Evolutionary conservation across 2,888 invertebrate genomes (phyloP).

Genomic region (Limnephilus lunatus): DNA sequence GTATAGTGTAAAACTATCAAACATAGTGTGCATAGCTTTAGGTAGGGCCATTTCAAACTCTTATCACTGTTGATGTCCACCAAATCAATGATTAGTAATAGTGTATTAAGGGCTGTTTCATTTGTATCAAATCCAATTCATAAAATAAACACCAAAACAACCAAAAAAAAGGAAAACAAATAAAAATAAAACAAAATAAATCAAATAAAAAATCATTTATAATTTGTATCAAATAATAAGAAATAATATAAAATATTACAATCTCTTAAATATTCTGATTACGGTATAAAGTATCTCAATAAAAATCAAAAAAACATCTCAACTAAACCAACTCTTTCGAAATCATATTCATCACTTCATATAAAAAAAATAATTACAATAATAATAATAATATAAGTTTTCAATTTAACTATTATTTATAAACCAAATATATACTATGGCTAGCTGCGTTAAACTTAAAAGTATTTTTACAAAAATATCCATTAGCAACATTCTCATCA

Average conservation of each 20-base stretch:
- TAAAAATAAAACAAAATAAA: slow-evolving; percentile 58
- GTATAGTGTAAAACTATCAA: too few species aligned
- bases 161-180: slow-evolving; percentile 11
- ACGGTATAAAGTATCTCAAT: slow-evolving; percentile 17
- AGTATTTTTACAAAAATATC: slow-evolving; percentile 27
- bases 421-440: slow-evolving; percentile 38
- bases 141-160: background rate
- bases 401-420: slow-evolving; percentile 19
- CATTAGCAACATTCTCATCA: slow-evolving; percentile 34
- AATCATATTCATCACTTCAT: slow-evolving; percentile 29
- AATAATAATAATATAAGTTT: slow-evolving; percentile 25
- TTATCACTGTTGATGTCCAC: too few species aligned
- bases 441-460: slow-evolving; percentile 33
- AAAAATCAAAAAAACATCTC: background rate
- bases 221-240: slow-evolving; percentile 57
- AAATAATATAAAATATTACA: slow-evolving; percentile 63
- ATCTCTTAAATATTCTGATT: slow-evolving; percentile 52
- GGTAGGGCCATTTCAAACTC: too few species aligned
- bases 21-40: too few species aligned
- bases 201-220: slow-evolving; percentile 63
- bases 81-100: too few species aligned
- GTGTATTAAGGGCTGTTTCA: too few species aligned
- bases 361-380: slow-evolving; percentile 51
- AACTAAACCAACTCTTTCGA: background rate
- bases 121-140: background rate